These are phyloP conservation scores for Agonopterix heracliana DNA, from an alignment of 2,888 invertebrate genomes.

Conservation along the genomic window DNA sequence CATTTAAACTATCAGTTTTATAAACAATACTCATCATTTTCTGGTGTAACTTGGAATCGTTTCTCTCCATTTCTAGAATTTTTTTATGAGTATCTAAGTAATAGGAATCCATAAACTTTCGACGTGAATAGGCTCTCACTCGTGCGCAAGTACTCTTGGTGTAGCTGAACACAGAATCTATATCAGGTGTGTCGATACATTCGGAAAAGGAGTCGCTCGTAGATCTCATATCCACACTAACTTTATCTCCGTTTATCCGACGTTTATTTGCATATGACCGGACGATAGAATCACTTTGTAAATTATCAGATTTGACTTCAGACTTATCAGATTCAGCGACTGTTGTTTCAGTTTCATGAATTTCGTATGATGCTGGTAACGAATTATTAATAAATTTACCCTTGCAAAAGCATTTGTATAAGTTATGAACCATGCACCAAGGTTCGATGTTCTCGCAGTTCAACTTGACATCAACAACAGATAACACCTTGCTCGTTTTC, in stretches of 20 bases:
- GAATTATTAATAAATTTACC: constrained; percentile 46
- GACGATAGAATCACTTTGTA: too few relatives aligned
- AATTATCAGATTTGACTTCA: too few relatives aligned
- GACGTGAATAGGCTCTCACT: constrained; percentile 31
- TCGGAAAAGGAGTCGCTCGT: too few relatives aligned
- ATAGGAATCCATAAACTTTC: constrained; percentile 41
- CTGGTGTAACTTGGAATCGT: constrained; percentile 42
- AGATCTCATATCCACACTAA: too few relatives aligned
- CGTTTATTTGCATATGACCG: too few relatives aligned
- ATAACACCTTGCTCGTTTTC: constrained; percentile 27
- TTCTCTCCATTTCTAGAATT: constrained; percentile 50
- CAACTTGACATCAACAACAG: constrained; percentile 36
- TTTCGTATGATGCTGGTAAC: not conserved
- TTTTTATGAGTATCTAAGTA: constrained; percentile 44
- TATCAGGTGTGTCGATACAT: too few relatives aligned
- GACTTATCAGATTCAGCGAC: not conserved
- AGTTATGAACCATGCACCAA: constrained; percentile 80
- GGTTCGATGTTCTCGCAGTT: constrained; percentile 69
- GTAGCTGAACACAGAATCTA: too few relatives aligned
- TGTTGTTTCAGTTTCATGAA: constrained; percentile 7
- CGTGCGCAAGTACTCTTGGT: constrained; percentile 33
- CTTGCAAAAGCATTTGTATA: constrained; percentile 81
- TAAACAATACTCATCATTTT: constrained; percentile 25
- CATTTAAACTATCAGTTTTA: too few relatives aligned
- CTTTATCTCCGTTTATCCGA: too few relatives aligned